phyloP scores from a whole-genome alignment of 2,797 vertebrate genomes.

The Hypotaenidia okinawae region DNA sequence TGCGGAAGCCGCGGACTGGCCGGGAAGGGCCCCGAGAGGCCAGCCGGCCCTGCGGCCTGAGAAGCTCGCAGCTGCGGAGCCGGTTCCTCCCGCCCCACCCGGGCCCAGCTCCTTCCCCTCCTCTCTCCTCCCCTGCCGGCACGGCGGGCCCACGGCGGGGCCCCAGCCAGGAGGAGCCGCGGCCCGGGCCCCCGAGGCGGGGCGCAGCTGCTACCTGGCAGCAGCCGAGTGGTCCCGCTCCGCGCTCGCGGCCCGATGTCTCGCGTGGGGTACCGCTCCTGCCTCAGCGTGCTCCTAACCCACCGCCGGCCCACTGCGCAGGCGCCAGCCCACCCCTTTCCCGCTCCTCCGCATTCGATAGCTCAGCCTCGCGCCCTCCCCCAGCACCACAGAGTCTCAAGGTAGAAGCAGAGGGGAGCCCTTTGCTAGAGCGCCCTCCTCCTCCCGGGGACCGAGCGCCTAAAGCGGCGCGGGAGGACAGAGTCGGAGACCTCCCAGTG shows the following conservation, averaged over 20 bases:
- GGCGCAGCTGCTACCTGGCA: background rate
- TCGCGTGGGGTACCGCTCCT: background rate
- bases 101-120: background rate
- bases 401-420: fast-evolving
- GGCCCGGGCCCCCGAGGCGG: too few relatives aligned
- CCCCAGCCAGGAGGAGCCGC: too few relatives aligned
- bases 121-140: too few relatives aligned
- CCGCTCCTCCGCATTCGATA: constrained; percentile 10
- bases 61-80: background rate
- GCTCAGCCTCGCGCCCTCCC: background rate
- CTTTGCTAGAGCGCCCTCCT: background rate
- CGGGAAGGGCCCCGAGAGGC: too few relatives aligned
- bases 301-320: background rate
- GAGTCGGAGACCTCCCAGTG: background rate
- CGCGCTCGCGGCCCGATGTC: background rate
- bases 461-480: background rate
- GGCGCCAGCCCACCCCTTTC: background rate
- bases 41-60: background rate
- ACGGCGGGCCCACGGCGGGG: too few relatives aligned
- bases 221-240: background rate
- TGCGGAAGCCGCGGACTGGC: background rate
- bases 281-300: background rate
- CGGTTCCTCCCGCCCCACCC: background rate
- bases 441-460: background rate
- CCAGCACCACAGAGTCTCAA: background rate